These are phyloP conservation scores for Adineta ricciae DNA, from an alignment of 2,888 invertebrate species.

Conservation along the genomic window DNA sequence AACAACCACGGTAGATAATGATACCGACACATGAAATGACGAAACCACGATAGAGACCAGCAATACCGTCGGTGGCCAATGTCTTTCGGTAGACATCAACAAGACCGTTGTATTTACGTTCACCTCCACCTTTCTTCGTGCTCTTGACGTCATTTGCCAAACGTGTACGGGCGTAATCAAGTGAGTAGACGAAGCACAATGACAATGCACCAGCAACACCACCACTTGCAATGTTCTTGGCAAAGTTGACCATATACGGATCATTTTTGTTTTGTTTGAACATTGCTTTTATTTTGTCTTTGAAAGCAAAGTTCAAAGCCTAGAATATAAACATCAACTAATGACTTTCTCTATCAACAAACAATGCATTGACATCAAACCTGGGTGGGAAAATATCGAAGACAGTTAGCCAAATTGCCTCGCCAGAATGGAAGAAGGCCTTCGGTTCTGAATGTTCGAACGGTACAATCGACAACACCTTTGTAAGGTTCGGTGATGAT, in stretches of 20 bases:
- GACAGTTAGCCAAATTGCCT: constrained; percentile 83
- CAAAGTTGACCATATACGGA: constrained; percentile 47
- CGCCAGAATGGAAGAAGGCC: constrained; percentile 73
- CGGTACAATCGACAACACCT: constrained; percentile 56
- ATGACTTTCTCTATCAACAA: no score
- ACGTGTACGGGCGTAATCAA: constrained; percentile 49
- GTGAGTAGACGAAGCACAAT: constrained; percentile 48
- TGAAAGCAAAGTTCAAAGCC: constrained; percentile 52
- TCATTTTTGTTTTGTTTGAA: constrained; percentile 55
- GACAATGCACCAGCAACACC: constrained; percentile 49
- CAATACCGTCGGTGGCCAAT: constrained; percentile 43
- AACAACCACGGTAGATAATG: constrained; percentile 50
- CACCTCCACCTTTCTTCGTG: constrained; percentile 43
- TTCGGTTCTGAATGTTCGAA: constrained; percentile 43
- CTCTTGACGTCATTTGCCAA: constrained; percentile 48
- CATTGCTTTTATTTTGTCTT: constrained; percentile 75
- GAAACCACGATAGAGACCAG: constrained; percentile 50
- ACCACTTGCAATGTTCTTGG: constrained; percentile 63
- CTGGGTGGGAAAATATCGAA: constrained; percentile 58
- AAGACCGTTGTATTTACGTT: constrained; percentile 77
- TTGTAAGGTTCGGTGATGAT: constrained; percentile 71
- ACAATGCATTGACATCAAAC: constrained; percentile 41
- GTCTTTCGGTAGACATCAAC: constrained; percentile 53
- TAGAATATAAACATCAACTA: constrained; percentile 39
- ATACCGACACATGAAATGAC: constrained; percentile 50